Percentiles rank a stretch among this genome's conserved stretches.
Evolutionary conservation across 1,140 invertebrate genomes (phyloP).

Genomic region (Orussus abietinus): DNA sequence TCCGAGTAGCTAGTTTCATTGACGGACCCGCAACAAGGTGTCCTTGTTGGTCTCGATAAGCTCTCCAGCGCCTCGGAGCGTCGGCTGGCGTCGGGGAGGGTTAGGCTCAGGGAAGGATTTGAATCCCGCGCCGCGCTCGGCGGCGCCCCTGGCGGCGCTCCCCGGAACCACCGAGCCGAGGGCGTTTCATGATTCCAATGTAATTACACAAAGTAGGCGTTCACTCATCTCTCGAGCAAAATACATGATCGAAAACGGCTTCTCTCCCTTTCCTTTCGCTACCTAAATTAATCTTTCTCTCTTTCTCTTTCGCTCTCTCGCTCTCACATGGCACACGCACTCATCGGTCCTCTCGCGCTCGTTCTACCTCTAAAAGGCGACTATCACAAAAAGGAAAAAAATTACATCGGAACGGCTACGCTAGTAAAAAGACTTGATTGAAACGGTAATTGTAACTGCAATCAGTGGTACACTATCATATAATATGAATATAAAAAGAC

Average conservation of each 20-base stretch:
- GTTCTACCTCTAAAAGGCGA: too few relatives aligned
- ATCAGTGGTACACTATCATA: not conserved
- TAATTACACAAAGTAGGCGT: too few relatives aligned
- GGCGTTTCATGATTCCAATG: too few relatives aligned
- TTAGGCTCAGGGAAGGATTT: too few relatives aligned
- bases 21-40: constrained; percentile 4
- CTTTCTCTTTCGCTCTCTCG: constrained; percentile 3
- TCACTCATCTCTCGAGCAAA: too few relatives aligned
- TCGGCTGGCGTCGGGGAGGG: too few relatives aligned
- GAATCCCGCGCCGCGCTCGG: too few relatives aligned
- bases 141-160: too few relatives aligned
- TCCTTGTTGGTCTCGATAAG: constrained; percentile 11
- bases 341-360: too few relatives aligned
- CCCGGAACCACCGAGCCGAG: too few relatives aligned
- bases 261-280: not conserved
- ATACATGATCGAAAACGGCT: constrained; percentile 11
- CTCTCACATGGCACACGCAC: too few relatives aligned
- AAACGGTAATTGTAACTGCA: not conserved
- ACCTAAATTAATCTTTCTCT: constrained; percentile 5
- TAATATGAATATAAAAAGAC: constrained; percentile 1
- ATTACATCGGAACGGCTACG: not conserved
- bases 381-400: not conserved
- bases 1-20: constrained; percentile 15
- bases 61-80: too few relatives aligned
- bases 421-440: not conserved